A percentile compares a stretch with the other conserved stretches of the same genome.
These are phyloP conservation scores for Hyperoplus immaculatus DNA, from an alignment of 2,797 vertebrate genomes.

Conservation along the genomic window DNA sequence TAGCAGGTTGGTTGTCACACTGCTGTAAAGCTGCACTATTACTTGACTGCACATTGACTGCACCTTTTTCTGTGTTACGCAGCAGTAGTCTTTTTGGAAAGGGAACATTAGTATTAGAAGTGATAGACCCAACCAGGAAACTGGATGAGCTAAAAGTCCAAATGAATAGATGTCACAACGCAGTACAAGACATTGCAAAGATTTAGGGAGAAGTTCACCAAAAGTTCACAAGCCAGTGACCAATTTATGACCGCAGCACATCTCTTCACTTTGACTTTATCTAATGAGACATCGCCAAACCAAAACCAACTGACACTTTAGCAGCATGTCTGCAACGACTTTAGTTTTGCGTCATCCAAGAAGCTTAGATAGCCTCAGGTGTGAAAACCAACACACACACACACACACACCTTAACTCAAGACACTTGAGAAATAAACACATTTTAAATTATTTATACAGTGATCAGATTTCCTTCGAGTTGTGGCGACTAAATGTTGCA, in stretches of 20 bases:
- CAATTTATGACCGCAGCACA: background rate
- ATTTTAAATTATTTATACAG: background rate
- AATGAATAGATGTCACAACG: background rate
- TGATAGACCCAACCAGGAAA: background rate
- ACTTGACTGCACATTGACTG: background rate
- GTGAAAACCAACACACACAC: slow-evolving; percentile 2
- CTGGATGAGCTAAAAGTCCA: background rate
- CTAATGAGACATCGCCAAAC: slow-evolving; percentile 21
- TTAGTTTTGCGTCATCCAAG: slow-evolving; percentile 18
- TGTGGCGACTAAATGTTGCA: background rate
- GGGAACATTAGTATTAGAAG: background rate
- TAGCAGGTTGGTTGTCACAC: slow-evolving; percentile 85
- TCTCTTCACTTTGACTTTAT: slow-evolving; percentile 18
- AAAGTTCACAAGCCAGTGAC: background rate
- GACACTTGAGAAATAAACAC: background rate
- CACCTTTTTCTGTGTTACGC: background rate
- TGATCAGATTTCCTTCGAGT: background rate
- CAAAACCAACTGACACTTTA: slow-evolving; percentile 2
- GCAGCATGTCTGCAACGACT: background rate
- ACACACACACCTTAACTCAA: background rate
- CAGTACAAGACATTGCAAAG: background rate
- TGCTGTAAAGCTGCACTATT: background rate
- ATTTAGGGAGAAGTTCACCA: background rate
- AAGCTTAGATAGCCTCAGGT: slow-evolving; percentile 14
- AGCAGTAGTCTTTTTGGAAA: background rate